Evolutionary conservation across 1,140 invertebrate genomes (phyloP).

Genomic region (Proctacanthus coquilletti): DNA sequence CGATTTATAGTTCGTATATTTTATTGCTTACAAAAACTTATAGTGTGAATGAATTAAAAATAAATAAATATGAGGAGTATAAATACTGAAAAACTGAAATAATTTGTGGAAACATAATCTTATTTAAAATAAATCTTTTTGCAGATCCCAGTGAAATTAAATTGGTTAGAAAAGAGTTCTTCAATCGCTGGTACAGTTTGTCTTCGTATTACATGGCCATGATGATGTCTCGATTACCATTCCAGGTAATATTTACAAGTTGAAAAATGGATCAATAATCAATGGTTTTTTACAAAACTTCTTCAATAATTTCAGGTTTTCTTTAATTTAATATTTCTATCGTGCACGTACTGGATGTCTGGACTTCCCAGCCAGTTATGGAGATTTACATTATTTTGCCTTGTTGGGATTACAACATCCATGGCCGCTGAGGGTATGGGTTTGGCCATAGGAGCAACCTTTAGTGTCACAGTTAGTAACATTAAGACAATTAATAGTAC

Average conservation of each 20-base stretch:
- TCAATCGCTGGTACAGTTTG: conserved; percentile 71
- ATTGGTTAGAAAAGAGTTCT: conserved; percentile 62
- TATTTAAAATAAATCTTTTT: conserved; percentile 4
- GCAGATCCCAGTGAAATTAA: conserved; percentile 65
- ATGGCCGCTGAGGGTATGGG: conserved; percentile 45
- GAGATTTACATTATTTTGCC: conserved; percentile 38
- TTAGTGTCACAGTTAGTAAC: conserved; percentile 42
- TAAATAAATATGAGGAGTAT: not conserved
- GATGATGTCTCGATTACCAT: conserved; percentile 47
- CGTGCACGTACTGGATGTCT: conserved; percentile 41
- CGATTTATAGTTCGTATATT: too few species aligned
- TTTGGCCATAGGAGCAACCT: conserved; percentile 44
- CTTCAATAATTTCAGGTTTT: conserved; percentile 23
- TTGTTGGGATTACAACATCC: conserved; percentile 38
- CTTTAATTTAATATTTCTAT: conserved; percentile 39
- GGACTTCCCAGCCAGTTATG: conserved; percentile 35
- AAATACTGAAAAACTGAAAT: not conserved
- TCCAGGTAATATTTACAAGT: conserved; percentile 25
- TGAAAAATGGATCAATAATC: not conserved
- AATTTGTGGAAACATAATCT: not conserved
- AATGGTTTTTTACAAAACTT: not conserved
- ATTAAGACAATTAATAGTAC: too few species aligned
- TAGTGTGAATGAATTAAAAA: not conserved
- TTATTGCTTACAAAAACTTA: not conserved
- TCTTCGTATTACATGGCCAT: conserved; percentile 64